phyloP scores from a whole-genome alignment of 2,888 invertebrate genomes.

The Carcina quercana region DNA sequence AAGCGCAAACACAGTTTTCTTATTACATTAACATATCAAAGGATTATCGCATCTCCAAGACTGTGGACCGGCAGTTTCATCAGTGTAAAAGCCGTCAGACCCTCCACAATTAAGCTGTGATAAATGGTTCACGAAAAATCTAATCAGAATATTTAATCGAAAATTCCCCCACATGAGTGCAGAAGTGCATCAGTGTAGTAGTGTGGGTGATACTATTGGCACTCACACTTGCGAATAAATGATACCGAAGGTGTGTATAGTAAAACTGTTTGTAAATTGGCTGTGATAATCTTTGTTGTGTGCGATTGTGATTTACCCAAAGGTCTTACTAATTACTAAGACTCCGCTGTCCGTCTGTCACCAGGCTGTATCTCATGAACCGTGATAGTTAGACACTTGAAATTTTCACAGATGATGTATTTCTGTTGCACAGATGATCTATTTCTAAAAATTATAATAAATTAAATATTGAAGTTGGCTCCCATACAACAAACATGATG shows the following conservation, averaged over 20 bases:
- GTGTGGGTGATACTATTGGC: conserved; percentile 13
- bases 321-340: no score
- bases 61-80: conserved; percentile 39
- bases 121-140: conserved; percentile 71
- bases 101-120: conserved; percentile 67
- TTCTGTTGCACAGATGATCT: no score
- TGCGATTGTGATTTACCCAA: no score
- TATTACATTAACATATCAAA: conserved; percentile 69
- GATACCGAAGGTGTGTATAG: not conserved
- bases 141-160: conserved; percentile 74
- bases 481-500: no score
- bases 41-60: conserved; percentile 48
- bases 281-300: no score
- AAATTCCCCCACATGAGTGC: conserved; percentile 55
- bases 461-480: no score
- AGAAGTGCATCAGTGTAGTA: conserved; percentile 11
- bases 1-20: conserved; percentile 17
- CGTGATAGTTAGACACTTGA: no score
- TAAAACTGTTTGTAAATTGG: no score
- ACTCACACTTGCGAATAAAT: conserved; percentile 9
- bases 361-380: no score
- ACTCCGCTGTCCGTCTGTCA: no score
- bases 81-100: conserved; percentile 43
- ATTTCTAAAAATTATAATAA: no score
- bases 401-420: no score